A percentile compares a stretch with the other conserved stretches of the same genome.
These are phyloP conservation scores for Hexactinellida sp. DNA, from an alignment of 37 sponge, comb jelly and placozoan genomes.

Conservation along the genomic window DNA sequence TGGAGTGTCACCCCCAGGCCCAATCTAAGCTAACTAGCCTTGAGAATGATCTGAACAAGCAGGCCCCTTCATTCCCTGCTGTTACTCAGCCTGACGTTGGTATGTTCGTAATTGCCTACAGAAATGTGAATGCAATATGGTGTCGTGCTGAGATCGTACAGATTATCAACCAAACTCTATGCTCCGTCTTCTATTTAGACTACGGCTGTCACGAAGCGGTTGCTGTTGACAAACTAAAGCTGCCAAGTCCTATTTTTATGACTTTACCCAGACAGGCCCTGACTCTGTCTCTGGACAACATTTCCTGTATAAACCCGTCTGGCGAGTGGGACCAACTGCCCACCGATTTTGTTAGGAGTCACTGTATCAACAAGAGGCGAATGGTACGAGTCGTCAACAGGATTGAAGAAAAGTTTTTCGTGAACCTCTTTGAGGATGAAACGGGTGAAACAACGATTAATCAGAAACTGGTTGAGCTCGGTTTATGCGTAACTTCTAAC, in stretches of 20 bases:
- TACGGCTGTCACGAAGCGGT: not conserved
- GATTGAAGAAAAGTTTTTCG: not conserved
- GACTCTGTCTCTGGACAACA: not conserved
- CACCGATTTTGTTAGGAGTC: not conserved
- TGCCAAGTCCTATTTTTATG: not conserved
- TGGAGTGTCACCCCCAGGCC: not conserved
- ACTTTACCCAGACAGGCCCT: not conserved
- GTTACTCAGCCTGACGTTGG: not conserved
- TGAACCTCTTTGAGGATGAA: not conserved
- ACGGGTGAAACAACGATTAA: not conserved
- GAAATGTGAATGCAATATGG: not conserved
- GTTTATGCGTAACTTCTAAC: not conserved
- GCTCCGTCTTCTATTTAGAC: not conserved
- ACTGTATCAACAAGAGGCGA: not conserved
- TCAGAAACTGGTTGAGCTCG: not conserved
- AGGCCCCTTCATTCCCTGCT: not conserved
- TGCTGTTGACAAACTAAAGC: not conserved
- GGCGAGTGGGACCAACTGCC: not conserved
- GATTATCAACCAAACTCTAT: not conserved
- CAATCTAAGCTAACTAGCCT: not conserved
- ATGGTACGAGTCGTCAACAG: not conserved
- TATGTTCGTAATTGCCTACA: not conserved
- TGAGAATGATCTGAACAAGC: not conserved
- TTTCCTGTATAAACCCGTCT: not conserved
- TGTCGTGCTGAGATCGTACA: slow-evolving; percentile 1